Evolutionary conservation across 2,797 vertebrate species (phyloP).

Genomic region (Mormyrus hasselquistii): DNA sequence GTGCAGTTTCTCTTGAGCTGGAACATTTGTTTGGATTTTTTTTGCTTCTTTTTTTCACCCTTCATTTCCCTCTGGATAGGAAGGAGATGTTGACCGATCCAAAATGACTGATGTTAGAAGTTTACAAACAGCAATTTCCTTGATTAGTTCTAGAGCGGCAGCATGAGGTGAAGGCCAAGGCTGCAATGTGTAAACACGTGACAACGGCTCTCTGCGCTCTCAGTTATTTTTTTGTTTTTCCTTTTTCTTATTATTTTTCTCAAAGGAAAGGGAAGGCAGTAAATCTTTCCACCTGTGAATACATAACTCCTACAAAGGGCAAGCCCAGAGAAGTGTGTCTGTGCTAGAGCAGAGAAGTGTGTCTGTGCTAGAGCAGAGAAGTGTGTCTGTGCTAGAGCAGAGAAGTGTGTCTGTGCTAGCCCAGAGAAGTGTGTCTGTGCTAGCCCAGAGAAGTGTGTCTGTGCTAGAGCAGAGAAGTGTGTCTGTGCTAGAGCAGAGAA

Average conservation of each 20-base stretch:
- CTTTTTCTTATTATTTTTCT: slow-evolving; percentile 9
- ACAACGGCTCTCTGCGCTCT: background rate
- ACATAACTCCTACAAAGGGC: slow-evolving; percentile 13
- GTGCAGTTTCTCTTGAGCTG: slow-evolving; percentile 43
- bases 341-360: too few species aligned
- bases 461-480: too few species aligned
- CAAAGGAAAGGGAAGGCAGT: slow-evolving; percentile 15
- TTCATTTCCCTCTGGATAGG: slow-evolving; percentile 43
- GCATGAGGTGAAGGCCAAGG: slow-evolving; percentile 32
- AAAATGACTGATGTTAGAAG: slow-evolving; percentile 44
- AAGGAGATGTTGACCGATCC: slow-evolving; percentile 34
- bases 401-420: too few species aligned
- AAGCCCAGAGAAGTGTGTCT: background rate
- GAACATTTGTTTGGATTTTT: slow-evolving; percentile 50
- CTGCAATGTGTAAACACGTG: slow-evolving; percentile 25
- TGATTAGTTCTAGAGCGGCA: slow-evolving; percentile 44
- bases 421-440: too few species aligned
- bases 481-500: too few species aligned
- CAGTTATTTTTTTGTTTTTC: background rate
- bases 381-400: too few species aligned
- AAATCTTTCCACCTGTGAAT: slow-evolving; percentile 24
- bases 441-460: too few species aligned
- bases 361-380: too few species aligned
- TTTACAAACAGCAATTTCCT: slow-evolving; percentile 58
- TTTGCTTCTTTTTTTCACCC: slow-evolving; percentile 24